phyloP scores from a whole-genome alignment of 2,888 invertebrate species.

The Pterobdella sp. region DNA sequence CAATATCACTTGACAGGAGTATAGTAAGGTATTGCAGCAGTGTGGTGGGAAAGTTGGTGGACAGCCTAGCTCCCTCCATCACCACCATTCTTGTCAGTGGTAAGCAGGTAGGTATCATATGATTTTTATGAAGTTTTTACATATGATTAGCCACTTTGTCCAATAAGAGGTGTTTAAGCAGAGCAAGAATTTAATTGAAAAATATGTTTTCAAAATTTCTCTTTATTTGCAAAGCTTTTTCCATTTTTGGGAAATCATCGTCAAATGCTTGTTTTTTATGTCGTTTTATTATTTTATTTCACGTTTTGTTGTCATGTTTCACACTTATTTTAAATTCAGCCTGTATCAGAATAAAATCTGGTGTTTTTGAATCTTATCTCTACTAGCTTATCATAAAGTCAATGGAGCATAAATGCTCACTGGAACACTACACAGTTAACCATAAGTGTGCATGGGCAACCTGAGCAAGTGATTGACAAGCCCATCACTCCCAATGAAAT shows the following conservation, averaged over 20 bases:
- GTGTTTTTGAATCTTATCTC: neutral
- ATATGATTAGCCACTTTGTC: no score
- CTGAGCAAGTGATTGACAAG: conserved; percentile 83
- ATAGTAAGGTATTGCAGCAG: conserved; percentile 91
- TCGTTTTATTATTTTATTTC: neutral
- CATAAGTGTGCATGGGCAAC: conserved; percentile 84
- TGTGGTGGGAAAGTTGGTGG: conserved; percentile 83
- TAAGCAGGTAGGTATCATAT: conserved; percentile 66
- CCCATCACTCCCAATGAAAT: conserved; percentile 95
- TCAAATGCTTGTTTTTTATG: neutral
- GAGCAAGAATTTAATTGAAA: no score
- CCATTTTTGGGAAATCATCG: neutral
- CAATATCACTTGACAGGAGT: conserved; percentile 54
- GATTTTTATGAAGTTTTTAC: neutral
- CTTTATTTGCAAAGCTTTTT: neutral
- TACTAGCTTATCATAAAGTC: neutral
- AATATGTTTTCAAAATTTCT: neutral
- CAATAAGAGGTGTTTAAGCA: no score
- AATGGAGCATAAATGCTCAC: neutral
- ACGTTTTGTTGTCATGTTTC: neutral
- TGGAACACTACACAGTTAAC: conserved; percentile 63
- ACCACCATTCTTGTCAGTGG: conserved; percentile 94
- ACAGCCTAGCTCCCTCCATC: conserved; percentile 94
- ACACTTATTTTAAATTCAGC: neutral
- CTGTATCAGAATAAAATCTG: neutral